These are phyloP conservation scores for Euspilapteryx auroguttella DNA, from an alignment of 2,888 invertebrate species.

Conservation along the genomic window DNA sequence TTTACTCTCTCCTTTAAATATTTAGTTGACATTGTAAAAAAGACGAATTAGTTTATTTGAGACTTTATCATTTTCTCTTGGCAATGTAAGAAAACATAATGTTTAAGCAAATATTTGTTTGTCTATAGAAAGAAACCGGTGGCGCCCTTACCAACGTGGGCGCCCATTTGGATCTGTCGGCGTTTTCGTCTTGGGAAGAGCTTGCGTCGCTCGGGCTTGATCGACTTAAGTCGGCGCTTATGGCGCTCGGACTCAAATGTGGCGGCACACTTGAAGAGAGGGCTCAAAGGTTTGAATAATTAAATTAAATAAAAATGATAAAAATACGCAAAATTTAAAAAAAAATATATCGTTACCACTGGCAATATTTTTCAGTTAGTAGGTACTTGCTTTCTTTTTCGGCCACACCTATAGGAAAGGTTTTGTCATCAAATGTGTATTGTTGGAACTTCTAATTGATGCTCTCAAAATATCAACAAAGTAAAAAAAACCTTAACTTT, in stretches of 20 bases:
- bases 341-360: too few species aligned
- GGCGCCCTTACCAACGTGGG: slow-evolving; percentile 93
- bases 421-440: too few species aligned
- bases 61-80: background rate
- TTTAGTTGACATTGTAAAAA: background rate
- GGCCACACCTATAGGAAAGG: too few species aligned
- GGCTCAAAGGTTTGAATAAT: slow-evolving; percentile 91
- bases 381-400: too few species aligned
- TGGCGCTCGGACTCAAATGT: slow-evolving; percentile 96
- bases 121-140: slow-evolving; percentile 81
- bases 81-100: slow-evolving; percentile 2
- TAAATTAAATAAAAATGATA: too few species aligned
- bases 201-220: slow-evolving; percentile 95
- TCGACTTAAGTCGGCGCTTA: slow-evolving; percentile 93
- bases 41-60: background rate
- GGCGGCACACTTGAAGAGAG: slow-evolving; percentile 98
- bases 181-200: slow-evolving; percentile 97
- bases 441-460: too few species aligned
- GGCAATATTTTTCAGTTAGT: too few species aligned
- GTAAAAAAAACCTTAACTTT: too few species aligned
- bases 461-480: too few species aligned
- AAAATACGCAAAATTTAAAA: too few species aligned
- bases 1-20: background rate
- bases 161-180: slow-evolving; percentile 96
- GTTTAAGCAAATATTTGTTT: slow-evolving; percentile 3